A percentile compares a stretch with the other conserved stretches of the same genome.
These are phyloP conservation scores for Fragum whitleyi DNA, from an alignment of 2,888 invertebrate species.

Conservation along the genomic window DNA sequence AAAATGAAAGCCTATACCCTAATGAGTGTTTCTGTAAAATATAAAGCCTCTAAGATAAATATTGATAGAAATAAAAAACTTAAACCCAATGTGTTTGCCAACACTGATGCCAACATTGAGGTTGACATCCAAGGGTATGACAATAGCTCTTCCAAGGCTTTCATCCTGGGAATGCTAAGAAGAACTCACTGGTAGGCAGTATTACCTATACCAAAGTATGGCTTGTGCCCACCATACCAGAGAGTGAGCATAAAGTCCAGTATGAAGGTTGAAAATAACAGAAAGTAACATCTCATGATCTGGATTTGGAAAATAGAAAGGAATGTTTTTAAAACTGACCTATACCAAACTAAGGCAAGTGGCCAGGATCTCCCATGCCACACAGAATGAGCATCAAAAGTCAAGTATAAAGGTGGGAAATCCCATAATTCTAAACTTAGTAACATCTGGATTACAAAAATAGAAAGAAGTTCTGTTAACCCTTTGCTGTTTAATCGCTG, in stretches of 20 bases:
- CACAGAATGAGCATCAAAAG: constrained; percentile 96
- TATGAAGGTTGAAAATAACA: constrained; percentile 94
- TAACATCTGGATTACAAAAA: constrained; percentile 89
- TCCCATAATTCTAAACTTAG: constrained; percentile 94
- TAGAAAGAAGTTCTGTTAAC: constrained; percentile 90
- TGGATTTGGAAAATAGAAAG: constrained; percentile 89
- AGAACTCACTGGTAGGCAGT: too few species aligned
- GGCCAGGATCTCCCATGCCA: constrained; percentile 97
- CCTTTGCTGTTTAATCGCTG: too few species aligned
- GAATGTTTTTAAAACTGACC: constrained; percentile 88
- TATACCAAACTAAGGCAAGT: constrained; percentile 92
- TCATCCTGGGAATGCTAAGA: too few species aligned
- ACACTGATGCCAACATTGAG: too few species aligned
- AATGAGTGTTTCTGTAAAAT: too few species aligned
- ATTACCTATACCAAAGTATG: too few species aligned
- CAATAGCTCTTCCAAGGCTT: too few species aligned
- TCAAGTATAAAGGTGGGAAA: constrained; percentile 93
- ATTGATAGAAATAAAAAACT: too few species aligned
- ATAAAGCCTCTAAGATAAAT: too few species aligned
- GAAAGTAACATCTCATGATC: constrained; percentile 91
- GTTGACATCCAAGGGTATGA: too few species aligned
- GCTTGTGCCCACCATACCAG: constrained; percentile 93
- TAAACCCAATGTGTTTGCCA: too few species aligned
- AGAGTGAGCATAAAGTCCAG: constrained; percentile 96
- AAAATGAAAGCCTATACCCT: too few species aligned